Evolutionary conservation across 2,113 vertebrate genomes (phyloP), one percentile per base, ranked within the genome.

Genomic region (Dinomys branickii): DNA sequence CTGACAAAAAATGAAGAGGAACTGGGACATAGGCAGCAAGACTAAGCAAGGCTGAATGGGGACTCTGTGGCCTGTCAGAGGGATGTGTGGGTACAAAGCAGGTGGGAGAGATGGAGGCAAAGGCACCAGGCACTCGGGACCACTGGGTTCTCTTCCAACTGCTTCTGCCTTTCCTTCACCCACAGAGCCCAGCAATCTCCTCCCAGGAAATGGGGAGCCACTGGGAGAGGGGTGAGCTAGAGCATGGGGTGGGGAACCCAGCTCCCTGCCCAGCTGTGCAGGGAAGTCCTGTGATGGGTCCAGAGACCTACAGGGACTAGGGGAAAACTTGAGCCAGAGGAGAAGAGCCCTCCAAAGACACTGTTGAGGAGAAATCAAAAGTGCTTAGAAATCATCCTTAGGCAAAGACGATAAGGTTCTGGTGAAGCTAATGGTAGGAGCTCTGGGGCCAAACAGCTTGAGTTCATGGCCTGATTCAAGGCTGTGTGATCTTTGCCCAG

Each of bases 1-100:
- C 0, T 33, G 11, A 30, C 35, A 3, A 7, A 78, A 33, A 88
- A 56, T 33, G 35, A 41, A 75, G 52, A 59, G 11, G 56, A 61
- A 14, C 12, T 9, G 47, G 30, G 44, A 22, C 0, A 0, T 0
- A 17, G 71, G 54, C 2, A 41, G 54, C 54, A 1, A 65, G 35
- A 47, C 0, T 26, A 28, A 56, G 44, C 47, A 0, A 90, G 44
- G 47, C 35, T 22, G 7, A 35, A 11, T 13, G 58, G 75, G 65
- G 41, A 8, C 9, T 35, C 47, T 0, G 0, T 2, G n/a, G 38
- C 63, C 28, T 13, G 12, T 11, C 47, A 17, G 19, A 28, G 52
- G 22, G n/a, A 71, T 35, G 8, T 5, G 14, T 12, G 9, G 24
- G 17, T 10, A n/a, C 38, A 16, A 14, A 0, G 41, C 67, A 69